These are phyloP conservation scores for Pelodytes ibericus DNA, from an alignment of 2,797 vertebrate genomes.

Conservation along the genomic window DNA sequence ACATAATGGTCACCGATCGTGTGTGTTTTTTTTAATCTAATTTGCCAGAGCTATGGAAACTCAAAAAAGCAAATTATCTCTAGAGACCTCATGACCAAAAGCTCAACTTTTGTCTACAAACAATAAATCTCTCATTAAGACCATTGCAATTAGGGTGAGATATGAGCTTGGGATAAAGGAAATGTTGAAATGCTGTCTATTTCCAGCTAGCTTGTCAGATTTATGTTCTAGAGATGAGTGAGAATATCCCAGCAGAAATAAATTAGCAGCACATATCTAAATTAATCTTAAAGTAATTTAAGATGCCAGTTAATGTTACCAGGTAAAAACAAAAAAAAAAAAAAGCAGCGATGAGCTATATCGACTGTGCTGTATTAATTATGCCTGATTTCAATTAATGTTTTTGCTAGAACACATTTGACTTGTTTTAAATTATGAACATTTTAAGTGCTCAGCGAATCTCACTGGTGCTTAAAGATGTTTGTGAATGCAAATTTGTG, in stretches of 20 bases:
- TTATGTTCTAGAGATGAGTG: constrained; percentile 54
- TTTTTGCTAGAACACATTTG: constrained; percentile 51
- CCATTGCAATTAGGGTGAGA: constrained; percentile 60
- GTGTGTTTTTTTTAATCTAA: constrained; percentile 57
- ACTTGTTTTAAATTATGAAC: constrained; percentile 44
- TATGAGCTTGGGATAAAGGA: constrained; percentile 45
- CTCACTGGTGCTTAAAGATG: constrained; percentile 42
- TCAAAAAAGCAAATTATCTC: constrained; percentile 60
- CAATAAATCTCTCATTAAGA: constrained; percentile 56
- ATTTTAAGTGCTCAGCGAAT: constrained; percentile 30
- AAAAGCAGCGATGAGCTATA: constrained; percentile 13
- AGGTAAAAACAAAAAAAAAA: constrained; percentile 45
- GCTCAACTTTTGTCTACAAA: constrained; percentile 59
- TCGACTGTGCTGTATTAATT: constrained; percentile 44
- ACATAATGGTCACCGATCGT: constrained; percentile 63
- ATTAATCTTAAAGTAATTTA: constrained; percentile 48
- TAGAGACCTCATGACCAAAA: constrained; percentile 52
- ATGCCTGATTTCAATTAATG: constrained; percentile 60
- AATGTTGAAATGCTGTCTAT: constrained; percentile 32
- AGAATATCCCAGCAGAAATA: constrained; percentile 51
- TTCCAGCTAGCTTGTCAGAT: constrained; percentile 20
- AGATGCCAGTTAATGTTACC: constrained; percentile 45
- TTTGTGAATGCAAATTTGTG: constrained; percentile 48
- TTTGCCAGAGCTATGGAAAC: constrained; percentile 59
- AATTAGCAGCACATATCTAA: constrained; percentile 37